Evolutionary conservation across 2,113 vertebrate genomes (phyloP).

Genomic region (Gasterosteus nipponicus): DNA sequence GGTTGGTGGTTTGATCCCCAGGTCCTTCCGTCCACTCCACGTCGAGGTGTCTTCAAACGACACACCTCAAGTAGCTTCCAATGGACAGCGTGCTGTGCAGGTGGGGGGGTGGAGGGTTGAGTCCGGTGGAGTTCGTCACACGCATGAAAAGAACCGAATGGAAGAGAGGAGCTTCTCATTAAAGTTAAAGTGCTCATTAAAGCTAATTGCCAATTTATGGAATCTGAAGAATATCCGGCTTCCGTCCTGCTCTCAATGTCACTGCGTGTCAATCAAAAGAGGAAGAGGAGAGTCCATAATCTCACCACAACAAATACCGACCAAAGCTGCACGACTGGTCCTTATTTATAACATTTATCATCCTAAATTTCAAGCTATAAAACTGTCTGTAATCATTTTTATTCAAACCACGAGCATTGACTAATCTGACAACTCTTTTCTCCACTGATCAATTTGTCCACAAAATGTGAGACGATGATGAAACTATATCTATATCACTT

Average conservation of each 20-base stretch:
- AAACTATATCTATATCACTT: not conserved
- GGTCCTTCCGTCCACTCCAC: not conserved
- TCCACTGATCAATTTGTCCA: not conserved
- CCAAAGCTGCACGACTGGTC: not conserved
- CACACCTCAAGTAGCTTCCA: not conserved
- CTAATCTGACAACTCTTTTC: not conserved
- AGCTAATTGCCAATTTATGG: conserved; percentile 82
- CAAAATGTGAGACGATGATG: not conserved
- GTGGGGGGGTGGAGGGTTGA: not conserved
- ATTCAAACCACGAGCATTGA: no score
- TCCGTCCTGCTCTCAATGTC: conserved; percentile 14
- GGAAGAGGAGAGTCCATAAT: not conserved
- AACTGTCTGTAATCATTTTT: not conserved
- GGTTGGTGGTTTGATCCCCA: not conserved
- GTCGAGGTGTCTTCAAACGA: not conserved
- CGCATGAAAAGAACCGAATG: conserved; percentile 55
- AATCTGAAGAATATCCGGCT: conserved; percentile 61
- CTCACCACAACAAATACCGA: no score
- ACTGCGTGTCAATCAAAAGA: conserved; percentile 45
- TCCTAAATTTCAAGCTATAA: not conserved
- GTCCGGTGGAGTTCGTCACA: not conserved
- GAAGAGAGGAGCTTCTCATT: conserved; percentile 69
- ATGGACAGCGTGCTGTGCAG: not conserved
- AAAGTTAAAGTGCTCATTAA: conserved; percentile 85
- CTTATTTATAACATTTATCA: not conserved